Evolutionary conservation across 2,797 vertebrate genomes (phyloP).

Genomic region (Falco rusticolus): DNA sequence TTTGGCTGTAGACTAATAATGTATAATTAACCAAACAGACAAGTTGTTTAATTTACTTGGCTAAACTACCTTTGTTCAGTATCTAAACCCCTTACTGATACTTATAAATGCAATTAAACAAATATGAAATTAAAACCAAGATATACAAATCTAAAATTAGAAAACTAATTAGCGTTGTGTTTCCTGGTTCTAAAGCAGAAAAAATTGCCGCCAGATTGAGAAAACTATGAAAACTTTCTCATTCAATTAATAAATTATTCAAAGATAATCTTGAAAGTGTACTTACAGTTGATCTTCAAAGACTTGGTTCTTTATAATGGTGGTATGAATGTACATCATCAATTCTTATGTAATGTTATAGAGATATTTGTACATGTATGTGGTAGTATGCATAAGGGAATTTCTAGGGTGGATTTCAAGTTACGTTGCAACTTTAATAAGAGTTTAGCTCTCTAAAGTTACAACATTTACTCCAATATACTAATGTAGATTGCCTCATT

Average conservation of each 20-base stretch:
- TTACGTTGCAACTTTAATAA: neutral
- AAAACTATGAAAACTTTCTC: neutral
- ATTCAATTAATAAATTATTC: conserved; percentile 2
- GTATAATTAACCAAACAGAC: neutral
- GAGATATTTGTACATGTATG: neutral
- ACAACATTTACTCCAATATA: neutral
- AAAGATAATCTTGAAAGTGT: neutral
- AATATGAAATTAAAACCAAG: neutral
- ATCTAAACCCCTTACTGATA: neutral
- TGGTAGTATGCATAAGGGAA: neutral
- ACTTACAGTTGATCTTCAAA: neutral
- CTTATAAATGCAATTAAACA: neutral
- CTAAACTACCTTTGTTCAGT: neutral
- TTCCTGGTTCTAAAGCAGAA: neutral
- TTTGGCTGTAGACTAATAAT: neutral
- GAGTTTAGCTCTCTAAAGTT: neutral
- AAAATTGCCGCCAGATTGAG: neutral
- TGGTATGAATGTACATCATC: neutral
- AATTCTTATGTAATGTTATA: neutral
- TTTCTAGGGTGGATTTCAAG: neutral
- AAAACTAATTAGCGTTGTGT: conserved; percentile 9
- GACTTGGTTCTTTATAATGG: neutral
- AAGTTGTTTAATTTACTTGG: neutral
- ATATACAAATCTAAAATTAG: conserved; percentile 30
- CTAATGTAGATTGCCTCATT: neutral